Base-by-base conservation (phyloP, 2,113 vertebrate genomes). In the Ailurus styani region DNA sequence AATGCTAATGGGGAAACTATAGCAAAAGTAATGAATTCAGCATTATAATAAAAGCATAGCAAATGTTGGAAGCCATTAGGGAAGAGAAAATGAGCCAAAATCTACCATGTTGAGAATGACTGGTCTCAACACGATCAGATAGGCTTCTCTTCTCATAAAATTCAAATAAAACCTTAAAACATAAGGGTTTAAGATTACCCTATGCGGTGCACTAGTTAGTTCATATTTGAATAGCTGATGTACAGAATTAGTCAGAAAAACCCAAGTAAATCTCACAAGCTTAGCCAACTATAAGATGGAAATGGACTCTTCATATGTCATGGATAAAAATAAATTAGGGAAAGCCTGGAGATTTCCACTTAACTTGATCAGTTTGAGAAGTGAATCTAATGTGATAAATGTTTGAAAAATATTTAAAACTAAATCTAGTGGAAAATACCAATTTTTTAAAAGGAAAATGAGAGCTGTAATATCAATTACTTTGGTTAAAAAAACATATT, bases 61-160 rank as follows among this genome's bases (percentile, higher is more conserved):
- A 68, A 91, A 62, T 84, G 70, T 50, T 92, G 31, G 62, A 85
- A 73, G 91, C 77, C 15, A 42, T 77, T 91, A 45, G 34, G 57
- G 18, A 66, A 50, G 54, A 3, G 21, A 72, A 93, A 77, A 17
- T 25, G 57, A 94, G 60, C 34, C 57, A 87, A 40, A 60, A 85
- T 42, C 45, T 60, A 73, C 23, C n/a, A 70, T 10, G 7, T 4
- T 55, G 75, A 57, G 50, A 93, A 73, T 94, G 72, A 97, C 27
- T 68, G 42, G 12, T 66, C 60, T 90, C 70, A 97, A 34, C 37
- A 94, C 62, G 91, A 42, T 47, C 5, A 85, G 93, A 90, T 72
- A 7, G 23, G 2, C 11, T 70, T 97, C 87, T 75, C 6, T 4
- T 97, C n/a, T 96, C 78, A 87, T 82, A 91, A 97, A 96, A 86